Conservation (phyloP, 2,888 invertebrate species). For the Dolichopus griseipennis region DNA sequence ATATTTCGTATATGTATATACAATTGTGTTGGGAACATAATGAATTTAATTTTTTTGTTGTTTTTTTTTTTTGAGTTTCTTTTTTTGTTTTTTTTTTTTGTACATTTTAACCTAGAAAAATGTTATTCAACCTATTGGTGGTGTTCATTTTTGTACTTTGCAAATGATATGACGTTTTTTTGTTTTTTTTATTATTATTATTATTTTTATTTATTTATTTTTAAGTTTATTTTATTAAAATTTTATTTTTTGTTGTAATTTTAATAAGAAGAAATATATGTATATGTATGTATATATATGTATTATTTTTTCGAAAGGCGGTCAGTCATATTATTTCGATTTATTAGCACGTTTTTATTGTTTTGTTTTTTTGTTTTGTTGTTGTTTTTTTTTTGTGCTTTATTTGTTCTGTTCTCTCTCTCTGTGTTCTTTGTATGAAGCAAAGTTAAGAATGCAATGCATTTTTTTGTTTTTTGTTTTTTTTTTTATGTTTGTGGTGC, state of each 20-base stretch:
- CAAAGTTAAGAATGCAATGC: no score
- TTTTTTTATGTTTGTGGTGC: no score
- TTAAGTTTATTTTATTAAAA: neutral
- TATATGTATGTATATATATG: no score
- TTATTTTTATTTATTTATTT: neutral
- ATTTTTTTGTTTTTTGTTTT: no score
- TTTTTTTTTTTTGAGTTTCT: neutral
- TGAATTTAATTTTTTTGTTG: neutral
- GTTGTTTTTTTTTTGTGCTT: no score
- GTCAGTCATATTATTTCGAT: neutral
- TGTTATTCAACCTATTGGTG: slow-evolving; percentile 11
- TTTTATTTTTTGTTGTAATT: neutral
- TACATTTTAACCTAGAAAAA: slow-evolving; percentile 9
- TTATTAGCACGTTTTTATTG: neutral
- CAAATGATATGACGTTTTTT: slow-evolving; percentile 2
- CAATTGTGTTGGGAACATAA: neutral
- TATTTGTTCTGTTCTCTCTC: no score
- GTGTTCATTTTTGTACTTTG: slow-evolving; percentile 14
- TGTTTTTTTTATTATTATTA: neutral
- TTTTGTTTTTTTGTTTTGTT: no score
- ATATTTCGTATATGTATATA: neutral
- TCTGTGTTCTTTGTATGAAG: no score
- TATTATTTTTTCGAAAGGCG: neutral
- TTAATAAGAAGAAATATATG: neutral
- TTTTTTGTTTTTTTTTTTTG: neutral